Base-by-base conservation (phyloP, 2,797 vertebrate genomes). In the Pangasius larnaudii region DNA sequence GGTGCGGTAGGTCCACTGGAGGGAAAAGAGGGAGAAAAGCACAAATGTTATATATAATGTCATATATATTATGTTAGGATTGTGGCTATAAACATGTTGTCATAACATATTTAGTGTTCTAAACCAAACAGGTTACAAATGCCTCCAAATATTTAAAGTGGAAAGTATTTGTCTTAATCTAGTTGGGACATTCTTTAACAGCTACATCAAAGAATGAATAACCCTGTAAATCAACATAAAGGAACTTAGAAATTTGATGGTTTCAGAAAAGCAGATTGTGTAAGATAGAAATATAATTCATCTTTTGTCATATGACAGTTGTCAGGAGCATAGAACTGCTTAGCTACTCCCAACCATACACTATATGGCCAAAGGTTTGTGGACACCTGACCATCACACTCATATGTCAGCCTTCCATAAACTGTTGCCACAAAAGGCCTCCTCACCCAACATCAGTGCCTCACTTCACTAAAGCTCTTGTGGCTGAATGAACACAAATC, bases 1-100 rank as follows among this genome's bases (percentile, higher is more conserved):
- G 84, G 98, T 97, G 86, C 98, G 97, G 87, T 99, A 99, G 81
- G 95, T 96, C 96, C 96, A 96, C 98, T 99, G 94, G 78, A 93
- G 53, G 24, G 30, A 85, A 7, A 86, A 16, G 51, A 80, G 30
- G 3, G 0, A 36, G 36, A 79, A 79, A 81, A 80, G 59, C 36
- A 85, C 11, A 85, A 51, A 61, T 46, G 46, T 89, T 46, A 46
- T 9, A 46, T 46, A 42, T 42, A 7, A 42, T 42, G 42, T 42
- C 7, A 42, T 42, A 46, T 46, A 46, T 9, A 46, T 1, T 42
- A 61, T 46, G 53, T 89, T n/a, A 85, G 8, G 83, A 42, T 27
- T 7, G 2, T 46, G 27, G 39, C 74, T n/a, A 16, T n/a, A 75
- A 30, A 42, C 72, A 59, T 79, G 14, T 36, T 3, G 46, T 74